These are phyloP conservation scores for Agrochola lota DNA, from an alignment of 2,888 invertebrate genomes.

Conservation along the genomic window DNA sequence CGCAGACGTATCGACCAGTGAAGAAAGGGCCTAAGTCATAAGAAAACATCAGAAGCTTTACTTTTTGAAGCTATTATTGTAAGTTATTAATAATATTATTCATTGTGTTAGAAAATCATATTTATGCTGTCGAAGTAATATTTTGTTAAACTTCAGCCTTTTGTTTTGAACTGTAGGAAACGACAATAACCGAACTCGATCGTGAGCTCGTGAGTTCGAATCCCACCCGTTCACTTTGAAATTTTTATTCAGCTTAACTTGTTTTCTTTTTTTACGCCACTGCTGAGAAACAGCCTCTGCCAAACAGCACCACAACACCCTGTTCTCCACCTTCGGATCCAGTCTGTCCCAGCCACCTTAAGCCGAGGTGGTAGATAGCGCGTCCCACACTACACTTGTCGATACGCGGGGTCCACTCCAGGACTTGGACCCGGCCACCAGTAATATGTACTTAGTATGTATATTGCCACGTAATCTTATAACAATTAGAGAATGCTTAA, in stretches of 20 bases:
- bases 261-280: background rate
- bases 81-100: constrained; percentile 18
- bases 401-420: background rate
- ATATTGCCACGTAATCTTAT: background rate
- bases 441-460: background rate
- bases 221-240: background rate
- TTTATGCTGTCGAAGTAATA: constrained; percentile 2
- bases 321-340: background rate
- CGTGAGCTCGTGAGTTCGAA: background rate
- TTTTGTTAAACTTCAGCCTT: constrained; percentile 27
- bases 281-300: background rate
- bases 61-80: constrained; percentile 5
- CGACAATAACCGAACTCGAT: background rate
- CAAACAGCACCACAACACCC: background rate
- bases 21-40: background rate
- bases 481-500: background rate
- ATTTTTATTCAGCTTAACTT: background rate
- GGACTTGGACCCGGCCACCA: background rate
- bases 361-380: background rate
- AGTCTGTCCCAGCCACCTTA: background rate
- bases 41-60: constrained; percentile 12
- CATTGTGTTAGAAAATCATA: constrained; percentile 21
- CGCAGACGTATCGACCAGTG: no score
- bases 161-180: constrained; percentile 1
- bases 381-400: background rate